Conservation (phyloP, 2,113 vertebrate genomes). For the Sylvia atricapilla region DNA sequence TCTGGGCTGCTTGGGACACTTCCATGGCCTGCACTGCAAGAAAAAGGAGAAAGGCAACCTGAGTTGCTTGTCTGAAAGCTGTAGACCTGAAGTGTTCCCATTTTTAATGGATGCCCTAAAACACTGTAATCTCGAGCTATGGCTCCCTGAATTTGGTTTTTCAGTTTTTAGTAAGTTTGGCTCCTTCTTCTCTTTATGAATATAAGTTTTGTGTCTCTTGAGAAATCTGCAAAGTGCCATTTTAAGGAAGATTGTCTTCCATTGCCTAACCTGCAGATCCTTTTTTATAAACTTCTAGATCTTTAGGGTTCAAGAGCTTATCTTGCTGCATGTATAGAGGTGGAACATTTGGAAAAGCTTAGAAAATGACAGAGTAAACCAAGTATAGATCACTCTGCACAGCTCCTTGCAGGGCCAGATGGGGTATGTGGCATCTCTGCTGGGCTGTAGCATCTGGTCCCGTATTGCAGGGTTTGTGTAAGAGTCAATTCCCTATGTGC, state of each 20-base stretch:
- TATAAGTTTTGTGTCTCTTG: background rate
- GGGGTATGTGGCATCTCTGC: background rate
- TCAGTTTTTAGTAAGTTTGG: background rate
- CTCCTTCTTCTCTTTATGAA: background rate
- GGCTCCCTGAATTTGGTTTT: background rate
- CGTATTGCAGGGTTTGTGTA: background rate
- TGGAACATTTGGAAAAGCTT: background rate
- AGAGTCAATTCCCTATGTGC: background rate
- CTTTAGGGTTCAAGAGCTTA: background rate
- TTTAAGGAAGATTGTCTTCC: background rate
- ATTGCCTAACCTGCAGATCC: background rate
- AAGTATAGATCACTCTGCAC: background rate
- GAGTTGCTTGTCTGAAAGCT: background rate
- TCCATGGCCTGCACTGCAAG: background rate
- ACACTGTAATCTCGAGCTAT: background rate
- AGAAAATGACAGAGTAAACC: background rate
- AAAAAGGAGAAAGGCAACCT: background rate
- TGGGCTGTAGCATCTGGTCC: background rate
- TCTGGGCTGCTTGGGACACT: constrained; percentile 27
- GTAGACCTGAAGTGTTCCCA: background rate
- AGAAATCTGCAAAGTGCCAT: background rate
- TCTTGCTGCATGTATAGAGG: background rate
- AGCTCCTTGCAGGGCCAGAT: background rate
- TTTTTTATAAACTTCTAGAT: background rate
- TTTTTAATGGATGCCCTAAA: background rate